Evolutionary conservation across 2,113 vertebrate genomes (phyloP).

Genomic region (Zosterops pallidus): DNA sequence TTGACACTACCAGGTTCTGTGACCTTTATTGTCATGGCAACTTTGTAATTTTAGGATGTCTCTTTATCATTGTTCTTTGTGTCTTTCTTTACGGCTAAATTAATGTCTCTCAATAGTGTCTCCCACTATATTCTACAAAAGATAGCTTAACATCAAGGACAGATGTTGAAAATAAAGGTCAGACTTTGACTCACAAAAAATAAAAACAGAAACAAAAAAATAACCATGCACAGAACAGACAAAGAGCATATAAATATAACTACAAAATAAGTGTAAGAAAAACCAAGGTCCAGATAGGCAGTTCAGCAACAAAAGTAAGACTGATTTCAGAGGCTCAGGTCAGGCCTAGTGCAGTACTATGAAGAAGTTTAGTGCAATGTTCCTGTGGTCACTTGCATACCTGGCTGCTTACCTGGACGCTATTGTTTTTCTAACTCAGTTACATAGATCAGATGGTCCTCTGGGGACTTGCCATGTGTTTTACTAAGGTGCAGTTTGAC

Average conservation of each 20-base stretch:
- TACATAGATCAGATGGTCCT: conserved; percentile 98
- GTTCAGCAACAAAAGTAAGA: conserved; percentile 90
- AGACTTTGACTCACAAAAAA: conserved; percentile 90
- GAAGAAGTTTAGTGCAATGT: conserved; percentile 89
- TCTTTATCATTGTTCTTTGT: conserved; percentile 86
- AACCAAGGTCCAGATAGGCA: conserved; percentile 94
- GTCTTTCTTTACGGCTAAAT: conserved; percentile 81
- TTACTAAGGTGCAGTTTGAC: conserved; percentile 99
- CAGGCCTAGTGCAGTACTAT: conserved; percentile 92
- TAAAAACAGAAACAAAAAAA: conserved; percentile 73
- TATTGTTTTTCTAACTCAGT: conserved; percentile 89
- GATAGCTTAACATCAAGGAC: conserved; percentile 83
- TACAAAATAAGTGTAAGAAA: conserved; percentile 91
- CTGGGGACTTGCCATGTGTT: conserved; percentile 98
- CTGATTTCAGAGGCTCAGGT: conserved; percentile 92
- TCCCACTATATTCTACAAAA: conserved; percentile 85
- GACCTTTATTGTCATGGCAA: conserved; percentile 91
- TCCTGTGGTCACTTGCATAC: conserved; percentile 85
- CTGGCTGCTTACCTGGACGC: conserved; percentile 84
- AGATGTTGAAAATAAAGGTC: conserved; percentile 87
- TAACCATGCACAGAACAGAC: conserved; percentile 82
- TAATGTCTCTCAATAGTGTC: conserved; percentile 79
- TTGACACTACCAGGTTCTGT: conserved; percentile 77
- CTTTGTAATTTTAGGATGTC: conserved; percentile 88
- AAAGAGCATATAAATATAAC: conserved; percentile 86